Percentiles rank a stretch among this genome's conserved stretches.
Evolutionary conservation across 1,140 invertebrate genomes (phyloP).

Genomic region (Ganaspis sp.): DNA sequence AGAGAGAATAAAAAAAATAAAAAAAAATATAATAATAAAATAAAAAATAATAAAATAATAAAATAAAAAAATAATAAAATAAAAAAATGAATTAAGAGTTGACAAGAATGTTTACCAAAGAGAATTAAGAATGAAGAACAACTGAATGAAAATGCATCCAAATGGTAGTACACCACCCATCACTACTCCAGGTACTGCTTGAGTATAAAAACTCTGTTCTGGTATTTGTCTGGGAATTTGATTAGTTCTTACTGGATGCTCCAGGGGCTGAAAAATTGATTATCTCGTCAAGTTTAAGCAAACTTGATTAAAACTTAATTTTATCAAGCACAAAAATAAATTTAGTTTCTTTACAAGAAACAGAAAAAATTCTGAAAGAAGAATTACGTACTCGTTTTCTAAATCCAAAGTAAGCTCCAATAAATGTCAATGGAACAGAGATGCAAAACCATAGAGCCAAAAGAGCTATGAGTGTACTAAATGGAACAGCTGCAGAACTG

Average conservation of each 20-base stretch:
- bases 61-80: too few relatives aligned
- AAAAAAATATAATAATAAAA: too few relatives aligned
- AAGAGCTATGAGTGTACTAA: slow-evolving; percentile 97
- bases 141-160: slow-evolving; percentile 99
- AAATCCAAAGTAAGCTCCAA: slow-evolving; percentile 99
- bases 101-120: slow-evolving; percentile 84
- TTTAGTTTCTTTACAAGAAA: too few relatives aligned
- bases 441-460: slow-evolving; percentile 98
- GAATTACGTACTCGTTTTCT: slow-evolving; percentile 90
- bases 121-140: slow-evolving; percentile 99
- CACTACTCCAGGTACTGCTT: slow-evolving; percentile 92
- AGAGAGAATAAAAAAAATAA: too few relatives aligned
- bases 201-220: slow-evolving; percentile 97
- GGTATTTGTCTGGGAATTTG: slow-evolving; percentile 99
- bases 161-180: slow-evolving; percentile 99
- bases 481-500: slow-evolving; percentile 97
- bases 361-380: too few relatives aligned
- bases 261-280: slow-evolving; percentile 83
- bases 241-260: slow-evolving; percentile 98
- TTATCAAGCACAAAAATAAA: too few relatives aligned
- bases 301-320: too few relatives aligned
- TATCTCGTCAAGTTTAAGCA: too few relatives aligned
- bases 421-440: slow-evolving; percentile 97
- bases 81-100: too few relatives aligned
- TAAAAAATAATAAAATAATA: too few relatives aligned